phyloP scores from a whole-genome alignment of 1,140 invertebrate genomes.

The Pseudachorutes palmiensis region DNA sequence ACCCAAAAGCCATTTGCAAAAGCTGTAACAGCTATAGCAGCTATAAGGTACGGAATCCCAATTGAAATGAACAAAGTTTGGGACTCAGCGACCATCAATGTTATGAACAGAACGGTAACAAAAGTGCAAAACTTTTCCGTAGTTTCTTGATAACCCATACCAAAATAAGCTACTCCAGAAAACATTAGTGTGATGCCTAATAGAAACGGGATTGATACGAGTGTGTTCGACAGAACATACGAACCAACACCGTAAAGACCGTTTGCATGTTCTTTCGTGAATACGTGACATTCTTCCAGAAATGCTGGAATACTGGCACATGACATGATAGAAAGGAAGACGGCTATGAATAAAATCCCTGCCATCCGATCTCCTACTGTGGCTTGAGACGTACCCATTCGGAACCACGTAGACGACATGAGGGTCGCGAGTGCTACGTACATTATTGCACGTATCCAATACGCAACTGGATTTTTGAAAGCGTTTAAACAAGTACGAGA shows the following conservation, averaged over 20 bases:
- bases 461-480: constrained; percentile 7
- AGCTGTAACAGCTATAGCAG: background rate
- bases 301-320: constrained; percentile 2
- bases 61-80: constrained; percentile 10
- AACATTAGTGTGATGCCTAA: background rate
- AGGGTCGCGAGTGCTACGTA: background rate
- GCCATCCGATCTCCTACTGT: background rate
- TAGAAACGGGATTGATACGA: constrained; percentile 2
- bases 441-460: constrained; percentile 4
- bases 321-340: constrained; percentile 6
- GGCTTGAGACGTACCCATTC: background rate
- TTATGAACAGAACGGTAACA: background rate
- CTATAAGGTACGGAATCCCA: background rate
- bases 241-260: background rate
- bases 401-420: background rate
- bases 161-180: background rate
- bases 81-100: constrained; percentile 2
- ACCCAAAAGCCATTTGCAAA: constrained; percentile 9
- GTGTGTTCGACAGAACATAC: background rate
- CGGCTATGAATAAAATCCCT: background rate
- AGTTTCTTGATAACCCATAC: background rate
- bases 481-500: constrained; percentile 5
- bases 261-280: background rate
- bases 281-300: constrained; percentile 7
- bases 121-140: constrained; percentile 11